These are phyloP conservation scores for Artemia franciscana DNA, from an alignment of 1,140 invertebrate genomes.

Conservation along the genomic window DNA sequence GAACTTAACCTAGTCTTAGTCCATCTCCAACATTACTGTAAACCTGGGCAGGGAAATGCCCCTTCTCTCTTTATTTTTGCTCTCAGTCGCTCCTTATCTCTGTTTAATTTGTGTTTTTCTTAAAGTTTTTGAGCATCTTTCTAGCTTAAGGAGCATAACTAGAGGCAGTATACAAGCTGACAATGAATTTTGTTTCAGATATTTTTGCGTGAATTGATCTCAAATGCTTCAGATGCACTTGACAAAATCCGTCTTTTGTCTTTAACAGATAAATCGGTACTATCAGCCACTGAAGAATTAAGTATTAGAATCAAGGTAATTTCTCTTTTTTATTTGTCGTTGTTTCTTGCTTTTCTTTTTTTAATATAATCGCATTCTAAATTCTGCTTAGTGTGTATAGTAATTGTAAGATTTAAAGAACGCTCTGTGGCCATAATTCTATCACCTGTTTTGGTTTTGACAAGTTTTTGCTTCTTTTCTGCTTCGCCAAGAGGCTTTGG, in stretches of 20 bases:
- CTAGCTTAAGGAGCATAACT: slow-evolving; percentile 1
- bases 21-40: too few relatives aligned
- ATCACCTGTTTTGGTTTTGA: too few relatives aligned
- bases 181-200: slow-evolving; percentile 36
- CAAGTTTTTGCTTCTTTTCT: too few relatives aligned
- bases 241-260: slow-evolving; percentile 85
- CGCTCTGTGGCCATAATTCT: too few relatives aligned
- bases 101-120: neutral
- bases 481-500: too few relatives aligned
- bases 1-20: too few relatives aligned
- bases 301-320: slow-evolving; percentile 66
- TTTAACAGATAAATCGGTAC: slow-evolving; percentile 53
- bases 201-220: slow-evolving; percentile 88
- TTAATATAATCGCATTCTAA: neutral
- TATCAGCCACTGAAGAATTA: slow-evolving; percentile 56
- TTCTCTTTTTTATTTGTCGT: neutral
- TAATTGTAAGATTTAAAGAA: too few relatives aligned
- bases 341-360: slow-evolving; percentile 5
- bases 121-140: neutral
- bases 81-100: neutral
- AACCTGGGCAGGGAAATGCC: neutral
- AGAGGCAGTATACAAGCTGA: too few relatives aligned
- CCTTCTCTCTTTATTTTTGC: slow-evolving; percentile 1
- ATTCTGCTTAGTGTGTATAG: too few relatives aligned
- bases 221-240: slow-evolving; percentile 83